Conservation (phyloP, 2,113 vertebrate genomes). For the Oncorhynchus nerka region DNA sequence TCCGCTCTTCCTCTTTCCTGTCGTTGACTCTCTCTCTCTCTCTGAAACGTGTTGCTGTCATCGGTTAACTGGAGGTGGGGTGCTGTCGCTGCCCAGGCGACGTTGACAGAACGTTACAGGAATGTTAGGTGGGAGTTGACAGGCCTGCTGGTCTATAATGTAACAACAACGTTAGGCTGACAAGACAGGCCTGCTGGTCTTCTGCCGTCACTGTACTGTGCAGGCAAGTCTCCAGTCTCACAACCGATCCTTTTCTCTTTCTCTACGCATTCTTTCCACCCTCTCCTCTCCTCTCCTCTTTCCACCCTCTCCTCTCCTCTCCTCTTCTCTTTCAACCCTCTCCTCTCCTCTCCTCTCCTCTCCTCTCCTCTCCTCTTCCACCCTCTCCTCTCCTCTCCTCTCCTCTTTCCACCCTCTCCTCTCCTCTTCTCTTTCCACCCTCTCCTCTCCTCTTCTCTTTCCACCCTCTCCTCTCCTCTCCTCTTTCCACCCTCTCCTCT, state of each 20-base stretch:
- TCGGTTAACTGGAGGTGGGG: background rate
- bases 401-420: no score
- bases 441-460: no score
- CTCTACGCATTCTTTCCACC: background rate
- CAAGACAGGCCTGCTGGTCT: background rate
- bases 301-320: no score
- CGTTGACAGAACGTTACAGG: background rate
- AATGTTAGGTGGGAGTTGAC: background rate
- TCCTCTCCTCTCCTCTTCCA: no score
- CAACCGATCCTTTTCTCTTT: background rate
- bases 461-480: no score
- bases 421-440: no score
- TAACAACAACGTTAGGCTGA: background rate
- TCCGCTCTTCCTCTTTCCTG: conserved; percentile 46
- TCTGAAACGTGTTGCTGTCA: background rate
- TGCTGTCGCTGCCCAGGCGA: background rate
- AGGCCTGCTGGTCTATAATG: background rate
- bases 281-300: no score
- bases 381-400: no score
- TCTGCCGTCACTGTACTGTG: background rate
- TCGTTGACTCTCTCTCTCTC: background rate
- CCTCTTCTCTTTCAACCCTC: no score
- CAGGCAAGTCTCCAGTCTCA: background rate
- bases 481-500: no score
- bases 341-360: background rate